Conservation (phyloP, 2,113 vertebrate genomes). For the Clarias macrocephalus region DNA sequence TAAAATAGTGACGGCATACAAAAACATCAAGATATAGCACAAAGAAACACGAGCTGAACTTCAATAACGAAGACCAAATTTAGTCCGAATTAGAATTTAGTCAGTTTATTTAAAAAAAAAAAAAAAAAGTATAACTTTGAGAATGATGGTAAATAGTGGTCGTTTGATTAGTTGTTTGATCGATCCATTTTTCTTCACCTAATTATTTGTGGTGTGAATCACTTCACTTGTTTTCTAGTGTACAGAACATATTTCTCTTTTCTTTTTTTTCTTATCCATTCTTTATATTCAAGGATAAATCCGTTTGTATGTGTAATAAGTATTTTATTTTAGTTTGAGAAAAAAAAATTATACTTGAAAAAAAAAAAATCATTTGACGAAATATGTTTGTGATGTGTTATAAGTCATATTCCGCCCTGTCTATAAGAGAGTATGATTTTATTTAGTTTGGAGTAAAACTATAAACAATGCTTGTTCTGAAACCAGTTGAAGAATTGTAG, state of each 20-base stretch:
- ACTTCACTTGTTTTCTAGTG: conserved; percentile 19
- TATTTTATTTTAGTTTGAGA: conserved; percentile 39
- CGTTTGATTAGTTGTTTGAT: not conserved
- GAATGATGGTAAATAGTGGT: not conserved
- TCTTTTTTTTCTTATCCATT: not conserved
- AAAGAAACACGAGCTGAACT: not conserved
- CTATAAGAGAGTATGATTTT: conserved; percentile 15
- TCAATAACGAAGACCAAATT: conserved; percentile 12
- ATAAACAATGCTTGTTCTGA: not conserved
- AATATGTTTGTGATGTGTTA: conserved; percentile 3
- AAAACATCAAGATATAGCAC: not conserved
- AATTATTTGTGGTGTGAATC: conserved; percentile 23
- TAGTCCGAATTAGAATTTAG: conserved; percentile 9
- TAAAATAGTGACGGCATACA: conserved; percentile 35
- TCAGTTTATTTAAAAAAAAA: not conserved
- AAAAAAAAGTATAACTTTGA: not conserved
- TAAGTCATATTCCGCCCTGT: conserved; percentile 19
- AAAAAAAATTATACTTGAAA: conserved; percentile 43
- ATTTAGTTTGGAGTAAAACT: not conserved
- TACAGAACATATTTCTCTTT: conserved; percentile 37
- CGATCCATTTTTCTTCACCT: not conserved
- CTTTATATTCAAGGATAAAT: conserved; percentile 19
- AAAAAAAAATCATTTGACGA: conserved; percentile 14
- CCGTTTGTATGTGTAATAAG: conserved; percentile 22
- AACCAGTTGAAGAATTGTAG: not conserved